A percentile compares a stretch with the other conserved stretches of the same genome.
Evolutionary conservation across 53 echinoderm and acorn worm species (phyloP).

Genomic region (Arbacia lixula): DNA sequence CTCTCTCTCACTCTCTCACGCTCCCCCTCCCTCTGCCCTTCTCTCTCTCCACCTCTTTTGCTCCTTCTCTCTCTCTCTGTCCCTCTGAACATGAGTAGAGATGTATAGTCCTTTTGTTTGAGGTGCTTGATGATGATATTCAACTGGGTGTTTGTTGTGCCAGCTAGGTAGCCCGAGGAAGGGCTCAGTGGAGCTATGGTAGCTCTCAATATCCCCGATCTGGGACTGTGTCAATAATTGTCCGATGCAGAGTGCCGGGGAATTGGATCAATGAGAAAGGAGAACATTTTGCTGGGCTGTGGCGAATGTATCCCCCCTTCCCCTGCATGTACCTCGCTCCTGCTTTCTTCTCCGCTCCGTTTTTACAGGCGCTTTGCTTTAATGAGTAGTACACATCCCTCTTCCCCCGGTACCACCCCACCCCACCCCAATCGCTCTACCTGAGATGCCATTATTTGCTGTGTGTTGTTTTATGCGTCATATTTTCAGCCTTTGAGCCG

Average conservation of each 20-base stretch:
- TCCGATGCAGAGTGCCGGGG: slow-evolving; percentile 36
- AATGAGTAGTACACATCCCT: slow-evolving; percentile 7
- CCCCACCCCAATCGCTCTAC: too few species aligned
- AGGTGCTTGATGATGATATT: slow-evolving; percentile 23
- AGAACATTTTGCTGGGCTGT: slow-evolving; percentile 25
- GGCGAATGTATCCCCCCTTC: neutral
- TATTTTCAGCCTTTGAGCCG: slow-evolving; percentile 48
- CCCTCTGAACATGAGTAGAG: slow-evolving; percentile 34
- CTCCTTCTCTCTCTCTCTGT: too few species aligned
- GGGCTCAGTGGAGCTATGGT: slow-evolving; percentile 16
- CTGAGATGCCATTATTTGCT: too few species aligned
- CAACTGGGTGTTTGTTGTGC: too few species aligned
- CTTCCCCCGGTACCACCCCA: neutral
- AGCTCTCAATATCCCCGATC: slow-evolving; percentile 41
- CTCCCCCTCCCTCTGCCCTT: too few species aligned
- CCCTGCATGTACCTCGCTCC: neutral
- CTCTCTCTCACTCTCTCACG: too few species aligned
- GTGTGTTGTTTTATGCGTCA: slow-evolving; percentile 32
- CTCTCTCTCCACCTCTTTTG: too few species aligned
- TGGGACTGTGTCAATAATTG: slow-evolving; percentile 54
- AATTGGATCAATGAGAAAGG: slow-evolving; percentile 55
- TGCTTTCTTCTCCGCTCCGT: neutral
- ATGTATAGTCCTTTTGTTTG: slow-evolving; percentile 32
- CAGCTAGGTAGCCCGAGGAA: too few species aligned
- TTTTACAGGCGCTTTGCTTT: slow-evolving; percentile 24